A percentile compares a stretch with the other conserved stretches of the same genome.
These are phyloP conservation scores for Pelosia muscerda DNA, from an alignment of 2,888 invertebrate genomes.

Conservation along the genomic window DNA sequence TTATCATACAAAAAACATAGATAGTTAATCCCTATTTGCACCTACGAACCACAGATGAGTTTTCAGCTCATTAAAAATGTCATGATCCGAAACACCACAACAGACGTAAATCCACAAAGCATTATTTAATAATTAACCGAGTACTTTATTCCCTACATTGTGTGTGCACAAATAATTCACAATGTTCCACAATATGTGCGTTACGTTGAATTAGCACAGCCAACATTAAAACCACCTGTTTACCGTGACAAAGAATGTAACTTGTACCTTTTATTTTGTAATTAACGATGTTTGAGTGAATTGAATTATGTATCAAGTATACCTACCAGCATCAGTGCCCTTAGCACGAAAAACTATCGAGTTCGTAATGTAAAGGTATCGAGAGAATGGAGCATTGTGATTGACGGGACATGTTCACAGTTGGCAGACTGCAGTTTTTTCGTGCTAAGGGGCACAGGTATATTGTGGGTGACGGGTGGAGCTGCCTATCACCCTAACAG, in stretches of 20 bases:
- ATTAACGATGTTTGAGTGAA: slow-evolving; percentile 6
- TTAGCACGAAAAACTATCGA: too few species aligned
- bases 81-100: neutral
- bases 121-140: slow-evolving; percentile 11
- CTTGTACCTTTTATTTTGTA: neutral
- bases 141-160: slow-evolving; percentile 7
- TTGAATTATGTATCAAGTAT: neutral
- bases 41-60: neutral
- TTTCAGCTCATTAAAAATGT: neutral
- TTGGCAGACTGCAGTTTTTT: too few species aligned
- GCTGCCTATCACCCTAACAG: too few species aligned
- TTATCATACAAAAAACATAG: neutral
- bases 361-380: too few species aligned
- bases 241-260: slow-evolving; percentile 18
- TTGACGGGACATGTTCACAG: too few species aligned
- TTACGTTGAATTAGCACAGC: slow-evolving; percentile 35
- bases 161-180: slow-evolving; percentile 13
- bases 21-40: neutral
- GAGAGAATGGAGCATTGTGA: too few species aligned
- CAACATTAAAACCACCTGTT: slow-evolving; percentile 43
- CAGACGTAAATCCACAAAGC: neutral
- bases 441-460: too few species aligned
- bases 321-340: too few species aligned
- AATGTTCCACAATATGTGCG: slow-evolving; percentile 28
- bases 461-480: too few species aligned